A percentile compares a stretch with the other conserved stretches of the same genome.
Conservation (phyloP, 2,797 vertebrate species). For the Coreius guichenoti region DNA sequence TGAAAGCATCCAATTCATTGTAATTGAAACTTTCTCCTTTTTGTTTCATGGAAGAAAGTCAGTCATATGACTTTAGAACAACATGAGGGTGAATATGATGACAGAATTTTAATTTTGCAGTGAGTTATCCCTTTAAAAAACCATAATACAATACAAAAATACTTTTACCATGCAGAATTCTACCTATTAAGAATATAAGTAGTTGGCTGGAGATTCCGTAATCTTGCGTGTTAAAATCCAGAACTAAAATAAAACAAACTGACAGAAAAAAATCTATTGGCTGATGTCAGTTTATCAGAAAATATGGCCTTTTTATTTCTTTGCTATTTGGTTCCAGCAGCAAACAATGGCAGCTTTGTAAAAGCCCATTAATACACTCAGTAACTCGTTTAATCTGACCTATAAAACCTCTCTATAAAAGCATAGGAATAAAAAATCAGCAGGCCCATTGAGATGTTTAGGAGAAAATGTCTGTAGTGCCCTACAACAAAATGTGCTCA, state of each 20-base stretch:
- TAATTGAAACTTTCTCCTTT: neutral
- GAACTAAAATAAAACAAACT: neutral
- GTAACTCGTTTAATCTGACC: constrained; percentile 11
- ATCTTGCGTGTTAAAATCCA: neutral
- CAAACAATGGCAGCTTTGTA: constrained; percentile 17
- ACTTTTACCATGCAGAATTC: neutral
- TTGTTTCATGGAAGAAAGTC: neutral
- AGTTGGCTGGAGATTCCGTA: neutral
- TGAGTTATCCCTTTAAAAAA: neutral
- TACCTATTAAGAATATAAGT: constrained; percentile 18
- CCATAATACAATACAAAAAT: constrained; percentile 5
- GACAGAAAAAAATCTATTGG: neutral
- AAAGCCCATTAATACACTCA: constrained; percentile 20
- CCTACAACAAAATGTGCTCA: neutral
- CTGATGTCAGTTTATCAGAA: neutral
- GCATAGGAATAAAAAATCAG: constrained; percentile 1
- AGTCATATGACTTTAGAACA: neutral
- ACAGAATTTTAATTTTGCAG: neutral
- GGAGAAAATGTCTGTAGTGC: neutral
- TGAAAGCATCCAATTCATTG: neutral
- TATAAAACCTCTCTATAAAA: constrained; percentile 20
- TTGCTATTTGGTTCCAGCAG: neutral
- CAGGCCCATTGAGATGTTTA: neutral
- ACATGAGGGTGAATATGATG: neutral
- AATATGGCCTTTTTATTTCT: constrained; percentile 9